phyloP scores from a whole-genome alignment of 2,797 vertebrate species.

The Numenius phaeopus region DNA sequence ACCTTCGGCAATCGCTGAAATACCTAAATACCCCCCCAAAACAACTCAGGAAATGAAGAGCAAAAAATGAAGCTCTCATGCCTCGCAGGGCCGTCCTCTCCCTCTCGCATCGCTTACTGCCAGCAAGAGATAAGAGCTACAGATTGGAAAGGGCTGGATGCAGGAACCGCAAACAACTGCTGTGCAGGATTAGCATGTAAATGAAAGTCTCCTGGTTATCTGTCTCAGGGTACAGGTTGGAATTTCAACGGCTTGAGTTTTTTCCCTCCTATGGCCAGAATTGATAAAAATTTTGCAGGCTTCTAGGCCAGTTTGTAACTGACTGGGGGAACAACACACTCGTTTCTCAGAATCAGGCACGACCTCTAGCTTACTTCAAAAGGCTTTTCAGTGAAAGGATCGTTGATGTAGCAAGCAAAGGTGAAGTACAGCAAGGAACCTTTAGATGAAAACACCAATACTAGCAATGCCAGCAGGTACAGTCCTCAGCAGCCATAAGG shows the following conservation, averaged over 20 bases:
- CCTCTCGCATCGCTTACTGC: not conserved
- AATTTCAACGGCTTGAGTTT: not conserved
- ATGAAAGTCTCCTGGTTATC: conserved; percentile 16
- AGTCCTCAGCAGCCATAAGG: not conserved
- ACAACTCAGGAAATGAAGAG: not conserved
- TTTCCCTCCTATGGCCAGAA: not conserved
- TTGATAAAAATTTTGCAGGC: not conserved
- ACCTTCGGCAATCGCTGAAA: not conserved
- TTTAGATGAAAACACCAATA: not conserved
- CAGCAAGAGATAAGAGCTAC: conserved; percentile 7
- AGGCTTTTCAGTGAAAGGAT: not conserved
- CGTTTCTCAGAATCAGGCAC: not conserved
- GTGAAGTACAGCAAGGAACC: not conserved
- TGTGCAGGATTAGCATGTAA: not conserved
- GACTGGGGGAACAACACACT: not conserved
- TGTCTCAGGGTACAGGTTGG: not conserved
- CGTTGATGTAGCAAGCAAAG: not conserved
- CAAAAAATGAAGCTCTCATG: not conserved
- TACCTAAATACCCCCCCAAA: not conserved
- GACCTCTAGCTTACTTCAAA: not conserved
- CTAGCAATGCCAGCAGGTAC: not conserved
- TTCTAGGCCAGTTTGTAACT: not conserved
- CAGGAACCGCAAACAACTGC: not conserved
- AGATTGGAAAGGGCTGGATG: not conserved
- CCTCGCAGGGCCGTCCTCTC: not conserved